Base-by-base conservation (phyloP, 1,140 invertebrate genomes). In the Camponotus floridanus region DNA sequence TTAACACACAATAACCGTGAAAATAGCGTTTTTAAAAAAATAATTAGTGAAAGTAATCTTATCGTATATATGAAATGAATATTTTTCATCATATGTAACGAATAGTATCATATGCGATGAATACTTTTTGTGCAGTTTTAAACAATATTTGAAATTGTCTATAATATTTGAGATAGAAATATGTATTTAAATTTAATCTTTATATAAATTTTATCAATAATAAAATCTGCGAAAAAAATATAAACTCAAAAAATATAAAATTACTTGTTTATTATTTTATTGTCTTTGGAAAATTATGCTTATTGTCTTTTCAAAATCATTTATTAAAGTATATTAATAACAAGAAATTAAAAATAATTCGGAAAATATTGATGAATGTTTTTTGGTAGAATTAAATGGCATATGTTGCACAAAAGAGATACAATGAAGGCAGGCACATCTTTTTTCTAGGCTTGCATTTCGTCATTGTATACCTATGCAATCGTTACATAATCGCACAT, bases 31-130 rank as follows among this genome's bases (percentile, higher is more conserved):
- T 45, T 45, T 45, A 21, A 61, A 36, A 8, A 76, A 18, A 15
- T 15, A 59, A 74, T 73, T 21, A 73, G 36, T 57, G 57, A 59
- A 57, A 59, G 21, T 74, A 76, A 39, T 57, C 3, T 64, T 42
- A 21, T 26, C 26, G 0, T 26, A 26, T 26, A 26, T 57, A 31
- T 21, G 26, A 18, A 1, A 45, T 26, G 42, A 62, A 62, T 13
- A 62, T 31, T 45, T 62, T 15, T 64, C 45, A 76, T 39, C 26
- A 26, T 26, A 26, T 26, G 26, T 26, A 26, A 26, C 26, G 26
- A 26, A 26, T 26, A 26, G 26, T 26, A 26, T 26, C 26, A 26
- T 57, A 31, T 21, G 26, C 18, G 2, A 45, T 26, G 61, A 62
- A 62, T 13, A 62, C n/a, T 45, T 62, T 15, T 64, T 62, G 62